These are phyloP conservation scores for Acrossocheilus fasciatus DNA, from an alignment of 2,797 vertebrate genomes.

Conservation along the genomic window DNA sequence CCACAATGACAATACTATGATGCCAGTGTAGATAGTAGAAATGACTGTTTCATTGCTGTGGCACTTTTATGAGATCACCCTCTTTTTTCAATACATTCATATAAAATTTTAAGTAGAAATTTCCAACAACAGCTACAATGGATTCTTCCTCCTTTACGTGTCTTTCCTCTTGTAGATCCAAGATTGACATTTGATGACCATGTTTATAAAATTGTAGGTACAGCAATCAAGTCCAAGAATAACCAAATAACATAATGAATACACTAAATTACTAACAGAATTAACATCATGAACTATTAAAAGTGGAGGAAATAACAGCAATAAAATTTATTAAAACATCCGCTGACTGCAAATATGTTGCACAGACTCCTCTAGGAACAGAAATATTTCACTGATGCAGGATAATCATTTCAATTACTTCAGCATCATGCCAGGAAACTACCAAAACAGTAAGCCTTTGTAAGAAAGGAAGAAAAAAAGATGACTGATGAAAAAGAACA, in stretches of 20 bases:
- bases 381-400: slow-evolving; percentile 40
- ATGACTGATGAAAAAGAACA: slow-evolving; percentile 26
- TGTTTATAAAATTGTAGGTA: not conserved
- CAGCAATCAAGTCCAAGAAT: not conserved
- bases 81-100: not conserved
- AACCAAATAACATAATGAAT: slow-evolving; percentile 1
- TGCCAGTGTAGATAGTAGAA: not conserved
- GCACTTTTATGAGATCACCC: not conserved
- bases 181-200: not conserved
- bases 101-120: not conserved
- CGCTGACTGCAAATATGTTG: slow-evolving; percentile 24
- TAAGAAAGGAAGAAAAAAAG: slow-evolving; percentile 37
- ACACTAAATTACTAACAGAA: slow-evolving; percentile 21
- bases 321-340: not conserved
- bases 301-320: slow-evolving; percentile 28
- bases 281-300: slow-evolving; percentile 14
- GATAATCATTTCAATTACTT: slow-evolving; percentile 57
- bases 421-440: slow-evolving; percentile 50
- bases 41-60: not conserved
- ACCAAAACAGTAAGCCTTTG: slow-evolving; percentile 57
- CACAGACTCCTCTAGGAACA: slow-evolving; percentile 14
- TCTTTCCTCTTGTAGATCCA: not conserved
- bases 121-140: not conserved
- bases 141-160: not conserved
- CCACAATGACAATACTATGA: slow-evolving; percentile 16